Conservation (phyloP, 2,113 vertebrate species). For the Solenodon paradoxus region DNA sequence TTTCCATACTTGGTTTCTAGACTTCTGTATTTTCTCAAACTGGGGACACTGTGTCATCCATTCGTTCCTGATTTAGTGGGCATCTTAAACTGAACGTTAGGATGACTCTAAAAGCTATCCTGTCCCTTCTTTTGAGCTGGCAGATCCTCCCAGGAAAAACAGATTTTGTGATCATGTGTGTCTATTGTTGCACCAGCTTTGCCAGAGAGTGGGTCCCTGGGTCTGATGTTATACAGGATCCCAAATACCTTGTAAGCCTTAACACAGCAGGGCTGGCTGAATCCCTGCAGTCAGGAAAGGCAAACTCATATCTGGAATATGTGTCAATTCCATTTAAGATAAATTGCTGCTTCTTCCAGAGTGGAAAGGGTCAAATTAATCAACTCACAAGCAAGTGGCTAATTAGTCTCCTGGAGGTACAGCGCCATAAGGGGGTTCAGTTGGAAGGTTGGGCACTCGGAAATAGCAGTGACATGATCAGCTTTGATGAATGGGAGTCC, state of each 20-base stretch:
- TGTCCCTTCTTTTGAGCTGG: not conserved
- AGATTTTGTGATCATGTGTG: not conserved
- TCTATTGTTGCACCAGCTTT: not conserved
- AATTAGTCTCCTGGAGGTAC: not conserved
- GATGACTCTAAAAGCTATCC: not conserved
- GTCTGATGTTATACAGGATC: not conserved
- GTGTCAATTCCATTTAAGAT: not conserved
- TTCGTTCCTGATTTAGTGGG: not conserved
- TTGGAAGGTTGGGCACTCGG: not conserved
- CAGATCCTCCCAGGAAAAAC: not conserved
- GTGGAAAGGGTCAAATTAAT: not conserved
- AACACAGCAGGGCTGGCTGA: not conserved
- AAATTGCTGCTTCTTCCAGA: not conserved
- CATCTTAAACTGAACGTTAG: not conserved
- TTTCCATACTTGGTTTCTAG: not conserved
- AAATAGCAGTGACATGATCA: not conserved
- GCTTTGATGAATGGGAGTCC: not conserved
- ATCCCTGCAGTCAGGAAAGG: not conserved
- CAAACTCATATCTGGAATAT: too few relatives aligned
- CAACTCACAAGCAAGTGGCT: not conserved
- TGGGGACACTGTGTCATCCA: not conserved
- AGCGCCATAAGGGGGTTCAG: not conserved
- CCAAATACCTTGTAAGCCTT: not conserved
- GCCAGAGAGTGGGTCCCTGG: not conserved
- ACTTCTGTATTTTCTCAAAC: not conserved